These are phyloP conservation scores for Oscheius myriophilus DNA, from an alignment of 2,888 invertebrate species.

Conservation along the genomic window DNA sequence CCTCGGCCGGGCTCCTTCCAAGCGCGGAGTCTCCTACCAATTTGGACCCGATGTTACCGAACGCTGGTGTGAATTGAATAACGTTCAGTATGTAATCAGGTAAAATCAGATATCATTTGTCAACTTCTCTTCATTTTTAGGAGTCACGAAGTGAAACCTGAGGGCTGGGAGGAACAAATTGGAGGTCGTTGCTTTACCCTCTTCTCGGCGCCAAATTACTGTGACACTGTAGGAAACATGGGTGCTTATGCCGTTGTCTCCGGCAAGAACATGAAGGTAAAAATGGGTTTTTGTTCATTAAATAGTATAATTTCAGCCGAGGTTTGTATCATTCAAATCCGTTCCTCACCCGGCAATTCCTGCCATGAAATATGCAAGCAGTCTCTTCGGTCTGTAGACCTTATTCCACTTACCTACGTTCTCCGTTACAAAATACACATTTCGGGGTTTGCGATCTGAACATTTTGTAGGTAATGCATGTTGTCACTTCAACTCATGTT, in stretches of 20 bases:
- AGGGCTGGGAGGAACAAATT: constrained; percentile 94
- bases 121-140: constrained; percentile 72
- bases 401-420: not conserved
- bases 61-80: constrained; percentile 84
- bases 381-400: constrained; percentile 24
- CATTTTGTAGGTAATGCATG: too few relatives aligned
- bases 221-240: constrained; percentile 90
- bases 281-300: not conserved
- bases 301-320: constrained; percentile 81
- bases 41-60: constrained; percentile 95
- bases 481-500: too few relatives aligned
- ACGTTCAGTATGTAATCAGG: constrained; percentile 87
- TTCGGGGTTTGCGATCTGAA: too few relatives aligned
- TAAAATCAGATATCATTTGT: constrained; percentile 23
- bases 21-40: constrained; percentile 96
- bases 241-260: constrained; percentile 95
- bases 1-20: constrained; percentile 87
- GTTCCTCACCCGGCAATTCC: constrained; percentile 77
- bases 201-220: constrained; percentile 99
- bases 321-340: constrained; percentile 89
- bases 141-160: constrained; percentile 96
- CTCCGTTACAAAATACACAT: too few relatives aligned
- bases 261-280: constrained; percentile 75
- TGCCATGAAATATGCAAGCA: constrained; percentile 65
- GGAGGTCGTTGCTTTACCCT: constrained; percentile 96